These are phyloP conservation scores for Aegotheles bennettii DNA, from an alignment of 2,113 vertebrate species.

Conservation along the genomic window DNA sequence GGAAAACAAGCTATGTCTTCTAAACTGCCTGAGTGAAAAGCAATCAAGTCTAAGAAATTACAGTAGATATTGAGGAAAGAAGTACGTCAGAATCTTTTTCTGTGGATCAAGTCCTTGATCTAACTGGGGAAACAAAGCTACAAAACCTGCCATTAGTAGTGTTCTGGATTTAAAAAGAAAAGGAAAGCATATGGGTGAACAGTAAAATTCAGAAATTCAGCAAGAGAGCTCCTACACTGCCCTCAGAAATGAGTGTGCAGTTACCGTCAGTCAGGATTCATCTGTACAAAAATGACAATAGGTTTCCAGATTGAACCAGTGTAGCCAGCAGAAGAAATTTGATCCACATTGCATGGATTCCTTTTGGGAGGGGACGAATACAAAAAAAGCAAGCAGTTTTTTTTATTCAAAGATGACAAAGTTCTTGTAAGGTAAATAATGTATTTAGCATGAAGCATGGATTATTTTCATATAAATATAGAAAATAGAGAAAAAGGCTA, in stretches of 20 bases:
- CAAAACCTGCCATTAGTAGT: slow-evolving; percentile 79
- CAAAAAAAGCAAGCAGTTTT: slow-evolving; percentile 85
- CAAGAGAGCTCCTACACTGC: slow-evolving; percentile 62
- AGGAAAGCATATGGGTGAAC: slow-evolving; percentile 54
- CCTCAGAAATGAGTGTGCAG: slow-evolving; percentile 84
- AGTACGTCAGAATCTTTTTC: slow-evolving; percentile 64
- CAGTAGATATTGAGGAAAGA: slow-evolving; percentile 56
- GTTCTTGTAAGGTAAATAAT: slow-evolving; percentile 99
- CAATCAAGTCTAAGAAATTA: slow-evolving; percentile 66
- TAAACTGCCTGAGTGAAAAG: slow-evolving; percentile 77
- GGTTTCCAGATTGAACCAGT: slow-evolving; percentile 86
- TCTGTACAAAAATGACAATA: slow-evolving; percentile 84
- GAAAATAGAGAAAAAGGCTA: slow-evolving; percentile 94
- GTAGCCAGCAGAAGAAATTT: slow-evolving; percentile 91
- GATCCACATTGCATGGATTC: slow-evolving; percentile 95
- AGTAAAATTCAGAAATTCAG: slow-evolving; percentile 16
- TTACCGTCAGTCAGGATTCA: slow-evolving; percentile 81
- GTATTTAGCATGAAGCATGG: slow-evolving; percentile 99
- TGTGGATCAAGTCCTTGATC: slow-evolving; percentile 71
- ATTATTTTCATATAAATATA: slow-evolving; percentile 99
- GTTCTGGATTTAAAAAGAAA: slow-evolving; percentile 52
- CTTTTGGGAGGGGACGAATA: slow-evolving; percentile 56
- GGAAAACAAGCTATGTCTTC: slow-evolving; percentile 68
- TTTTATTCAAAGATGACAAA: slow-evolving; percentile 89
- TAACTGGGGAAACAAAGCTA: slow-evolving; percentile 66